These are phyloP conservation scores for Caerostris extrusa DNA, from an alignment of 1,140 invertebrate genomes.

Conservation along the genomic window DNA sequence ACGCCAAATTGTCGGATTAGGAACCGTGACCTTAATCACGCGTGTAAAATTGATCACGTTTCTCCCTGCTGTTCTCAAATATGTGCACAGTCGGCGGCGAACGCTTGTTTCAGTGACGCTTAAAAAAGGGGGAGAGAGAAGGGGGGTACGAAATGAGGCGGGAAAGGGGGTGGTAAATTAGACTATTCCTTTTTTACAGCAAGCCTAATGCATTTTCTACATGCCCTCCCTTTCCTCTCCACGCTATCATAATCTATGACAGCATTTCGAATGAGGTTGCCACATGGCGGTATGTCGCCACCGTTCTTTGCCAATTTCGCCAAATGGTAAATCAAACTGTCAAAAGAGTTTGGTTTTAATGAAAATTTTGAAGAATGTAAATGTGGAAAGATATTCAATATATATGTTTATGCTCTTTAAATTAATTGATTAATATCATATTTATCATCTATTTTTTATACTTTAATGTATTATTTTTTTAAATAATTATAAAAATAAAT, in stretches of 20 bases:
- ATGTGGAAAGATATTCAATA: no score
- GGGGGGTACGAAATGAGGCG: not conserved
- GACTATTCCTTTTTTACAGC: slow-evolving; percentile 68
- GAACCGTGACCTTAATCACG: not conserved
- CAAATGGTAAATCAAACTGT: not conserved
- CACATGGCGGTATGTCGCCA: slow-evolving; percentile 47
- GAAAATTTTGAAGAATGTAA: no score
- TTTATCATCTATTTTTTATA: no score
- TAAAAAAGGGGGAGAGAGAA: not conserved
- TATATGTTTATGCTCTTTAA: no score
- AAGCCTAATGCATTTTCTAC: slow-evolving; percentile 74
- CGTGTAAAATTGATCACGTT: not conserved
- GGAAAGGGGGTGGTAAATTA: slow-evolving; percentile 63
- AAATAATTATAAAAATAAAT: no score
- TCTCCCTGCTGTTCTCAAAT: not conserved
- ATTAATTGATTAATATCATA: no score
- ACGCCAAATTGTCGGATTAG: not conserved
- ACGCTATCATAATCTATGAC: slow-evolving; percentile 73
- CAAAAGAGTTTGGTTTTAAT: no score
- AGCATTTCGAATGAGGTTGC: slow-evolving; percentile 69
- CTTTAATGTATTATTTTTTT: no score
- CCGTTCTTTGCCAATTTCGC: not conserved
- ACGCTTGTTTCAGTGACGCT: not conserved
- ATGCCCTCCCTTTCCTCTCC: slow-evolving; percentile 28
- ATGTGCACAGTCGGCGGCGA: slow-evolving; percentile 17